phyloP scores from a whole-genome alignment of 1,140 invertebrate species.

The Manduca sexta region DNA sequence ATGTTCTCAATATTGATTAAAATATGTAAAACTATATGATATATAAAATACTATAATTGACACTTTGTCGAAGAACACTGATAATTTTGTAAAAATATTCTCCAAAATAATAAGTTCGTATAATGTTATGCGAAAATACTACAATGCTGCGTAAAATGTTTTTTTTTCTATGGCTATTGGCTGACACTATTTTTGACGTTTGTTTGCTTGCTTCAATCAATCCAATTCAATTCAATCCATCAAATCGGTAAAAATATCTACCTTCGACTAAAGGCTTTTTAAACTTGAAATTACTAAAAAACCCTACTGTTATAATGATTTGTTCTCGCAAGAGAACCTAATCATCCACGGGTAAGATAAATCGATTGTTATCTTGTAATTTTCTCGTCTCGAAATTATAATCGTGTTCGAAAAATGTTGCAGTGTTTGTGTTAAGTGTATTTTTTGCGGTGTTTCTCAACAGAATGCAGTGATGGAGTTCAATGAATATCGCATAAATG shows the following conservation, averaged over 20 bases:
- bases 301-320: slow-evolving; percentile 44
- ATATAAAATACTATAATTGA: too few relatives aligned
- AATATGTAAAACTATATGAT: too few relatives aligned
- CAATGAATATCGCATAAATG: slow-evolving; percentile 57
- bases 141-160: slow-evolving; percentile 23
- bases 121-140: too few relatives aligned
- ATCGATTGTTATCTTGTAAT: not conserved
- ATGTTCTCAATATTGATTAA: too few relatives aligned
- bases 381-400: not conserved
- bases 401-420: slow-evolving; percentile 18
- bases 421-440: slow-evolving; percentile 37
- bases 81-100: too few relatives aligned
- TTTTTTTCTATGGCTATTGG: slow-evolving; percentile 11
- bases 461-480: slow-evolving; percentile 68
- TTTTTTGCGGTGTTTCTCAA: slow-evolving; percentile 40
- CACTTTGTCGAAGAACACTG: too few relatives aligned
- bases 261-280: slow-evolving; percentile 18
- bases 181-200: slow-evolving; percentile 31
- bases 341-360: slow-evolving; percentile 61
- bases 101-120: too few relatives aligned
- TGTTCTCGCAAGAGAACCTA: slow-evolving; percentile 69
- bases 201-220: slow-evolving; percentile 33
- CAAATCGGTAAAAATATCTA: slow-evolving; percentile 42
- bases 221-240: slow-evolving; percentile 22
- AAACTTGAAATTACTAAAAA: slow-evolving; percentile 17